A percentile compares a stretch with the other conserved stretches of the same genome.
phyloP scores from a whole-genome alignment of 2,888 invertebrate species.

The Caenorhabditis sulstoni region DNA sequence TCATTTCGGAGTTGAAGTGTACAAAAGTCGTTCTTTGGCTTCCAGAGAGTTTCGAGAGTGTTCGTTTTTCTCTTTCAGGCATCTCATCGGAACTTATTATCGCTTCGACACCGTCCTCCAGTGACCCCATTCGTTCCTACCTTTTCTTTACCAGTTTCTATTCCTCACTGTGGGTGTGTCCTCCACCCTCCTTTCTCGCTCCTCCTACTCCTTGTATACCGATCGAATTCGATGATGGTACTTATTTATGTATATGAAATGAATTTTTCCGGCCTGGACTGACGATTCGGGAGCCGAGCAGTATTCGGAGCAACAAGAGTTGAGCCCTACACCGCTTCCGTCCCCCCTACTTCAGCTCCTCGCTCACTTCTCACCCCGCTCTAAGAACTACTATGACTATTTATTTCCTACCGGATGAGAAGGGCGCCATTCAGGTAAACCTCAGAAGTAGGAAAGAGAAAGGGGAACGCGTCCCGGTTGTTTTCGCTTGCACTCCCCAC shows the following conservation, averaged over 20 bases:
- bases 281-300: slow-evolving; percentile 50
- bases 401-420: slow-evolving; percentile 53
- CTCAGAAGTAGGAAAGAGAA: no score
- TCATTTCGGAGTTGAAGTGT: no score
- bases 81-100: background rate
- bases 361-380: slow-evolving; percentile 33
- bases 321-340: slow-evolving; percentile 25
- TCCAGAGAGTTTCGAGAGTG: background rate
- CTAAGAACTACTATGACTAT: slow-evolving; percentile 44
- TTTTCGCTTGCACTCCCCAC: background rate
- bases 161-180: slow-evolving; percentile 21
- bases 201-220: slow-evolving; percentile 3
- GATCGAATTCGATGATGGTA: slow-evolving; percentile 40
- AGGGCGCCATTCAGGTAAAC: slow-evolving; percentile 48
- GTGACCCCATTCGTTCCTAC: slow-evolving; percentile 3
- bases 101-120: background rate
- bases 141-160: slow-evolving; percentile 7
- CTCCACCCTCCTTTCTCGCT: background rate
- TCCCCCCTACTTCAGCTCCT: slow-evolving; percentile 21
- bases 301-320: slow-evolving; percentile 53
- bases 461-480: no score
- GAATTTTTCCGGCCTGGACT: slow-evolving; percentile 42
- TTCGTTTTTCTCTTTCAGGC: background rate
- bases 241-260: slow-evolving; percentile 30
- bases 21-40: no score